Evolutionary conservation across 2,797 vertebrate species (phyloP), one percentile per base, ranked within the genome.

Genomic region (Amblyraja radiata): DNA sequence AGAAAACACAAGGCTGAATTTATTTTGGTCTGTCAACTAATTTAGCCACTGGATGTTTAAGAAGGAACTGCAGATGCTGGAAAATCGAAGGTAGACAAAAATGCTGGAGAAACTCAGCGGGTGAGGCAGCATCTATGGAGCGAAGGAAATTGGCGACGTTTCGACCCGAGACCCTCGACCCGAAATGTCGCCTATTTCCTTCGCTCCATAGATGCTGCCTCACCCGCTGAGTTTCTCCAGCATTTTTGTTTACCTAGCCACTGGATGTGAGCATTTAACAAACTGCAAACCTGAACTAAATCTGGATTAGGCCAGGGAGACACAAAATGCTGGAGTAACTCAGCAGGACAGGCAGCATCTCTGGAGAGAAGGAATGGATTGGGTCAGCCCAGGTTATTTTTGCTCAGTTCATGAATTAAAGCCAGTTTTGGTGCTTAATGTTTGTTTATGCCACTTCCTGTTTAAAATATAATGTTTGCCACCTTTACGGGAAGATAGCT

Each of bases 361-460:
- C 4, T 54, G 46, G 46, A 54, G 46, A 54, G 46, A 54, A 54
- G 46, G 46, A 54, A 54, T 71, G 32, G 9, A 73, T 90, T 90
- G 39, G 88, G 88, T 73, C 65, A 90, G 32, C 39, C 68, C 88
- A 90, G 88, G 32, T 25, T 90, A 90, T 71, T 25, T 54, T 73
- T 90, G 65, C 36, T 90, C 68, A 86, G 11, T 73, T 46, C 18
- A 39, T 39, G 36, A 90, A 32, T 73, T 90, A 21, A 13, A 46
- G n/a, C 88, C 88, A 71, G 68, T 46, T 90, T 73, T 63, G 3
- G 36, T 73, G 8, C 21, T 65, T 68, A 36, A 39, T 36, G 23
- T 63, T 86, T 90, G 88, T 36, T 90, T 36, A 9, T 73, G 61
- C 63, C 36, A 68, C 36, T 90, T 90, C 88, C 88, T 90, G 63